These are phyloP conservation scores for Holacanthus passer DNA, from an alignment of 2,113 vertebrate species.

Conservation along the genomic window DNA sequence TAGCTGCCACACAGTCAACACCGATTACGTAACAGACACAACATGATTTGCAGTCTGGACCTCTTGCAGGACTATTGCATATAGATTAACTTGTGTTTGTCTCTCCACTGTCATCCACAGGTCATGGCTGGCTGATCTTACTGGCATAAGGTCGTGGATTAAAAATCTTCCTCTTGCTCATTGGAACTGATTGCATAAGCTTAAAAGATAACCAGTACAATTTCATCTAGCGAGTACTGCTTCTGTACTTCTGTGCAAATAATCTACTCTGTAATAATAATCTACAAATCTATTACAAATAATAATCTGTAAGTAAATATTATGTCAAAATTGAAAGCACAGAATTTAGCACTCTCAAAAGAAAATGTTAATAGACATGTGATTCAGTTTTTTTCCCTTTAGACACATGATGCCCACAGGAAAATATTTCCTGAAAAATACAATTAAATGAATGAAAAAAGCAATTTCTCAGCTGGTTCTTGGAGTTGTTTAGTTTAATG, in stretches of 20 bases:
- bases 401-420: too few species aligned
- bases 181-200: neutral
- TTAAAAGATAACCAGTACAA: neutral
- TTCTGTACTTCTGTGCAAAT: neutral
- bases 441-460: too few species aligned
- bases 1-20: constrained; percentile 18
- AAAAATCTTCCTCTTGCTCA: constrained; percentile 15
- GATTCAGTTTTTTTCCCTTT: too few species aligned
- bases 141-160: constrained; percentile 36
- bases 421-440: too few species aligned
- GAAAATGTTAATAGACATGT: neutral
- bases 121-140: constrained; percentile 41
- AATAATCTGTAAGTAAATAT: neutral
- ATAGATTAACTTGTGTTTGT: constrained; percentile 40
- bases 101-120: constrained; percentile 26
- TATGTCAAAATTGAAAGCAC: neutral
- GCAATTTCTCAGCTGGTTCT: too few species aligned
- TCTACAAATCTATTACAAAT: too few species aligned
- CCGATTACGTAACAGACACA: constrained; percentile 39
- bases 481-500: too few species aligned
- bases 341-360: neutral
- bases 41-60: constrained; percentile 24
- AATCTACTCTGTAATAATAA: neutral
- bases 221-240: neutral
- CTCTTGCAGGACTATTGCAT: constrained; percentile 29